Conservation (phyloP, 2,797 vertebrate genomes). For the Gobio occitaniae region DNA sequence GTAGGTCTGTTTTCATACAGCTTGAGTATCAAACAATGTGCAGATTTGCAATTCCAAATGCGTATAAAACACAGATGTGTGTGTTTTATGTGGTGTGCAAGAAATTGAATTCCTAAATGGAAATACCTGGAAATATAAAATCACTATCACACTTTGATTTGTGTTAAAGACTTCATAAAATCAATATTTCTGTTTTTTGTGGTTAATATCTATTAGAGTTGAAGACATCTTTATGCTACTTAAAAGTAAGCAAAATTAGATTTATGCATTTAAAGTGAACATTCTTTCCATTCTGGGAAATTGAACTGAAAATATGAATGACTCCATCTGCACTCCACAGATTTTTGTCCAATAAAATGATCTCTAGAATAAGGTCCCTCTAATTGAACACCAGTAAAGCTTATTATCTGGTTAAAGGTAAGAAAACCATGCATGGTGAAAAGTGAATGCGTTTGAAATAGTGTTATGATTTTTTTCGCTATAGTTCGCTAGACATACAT, state of each 20-base stretch:
- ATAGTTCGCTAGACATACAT: no score
- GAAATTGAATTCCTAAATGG: neutral
- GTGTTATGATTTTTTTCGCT: no score
- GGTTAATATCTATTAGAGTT: neutral
- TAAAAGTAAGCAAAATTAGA: neutral
- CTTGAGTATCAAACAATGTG: slow-evolving; percentile 33
- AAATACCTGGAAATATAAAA: no score
- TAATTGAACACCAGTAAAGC: neutral
- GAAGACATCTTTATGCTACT: neutral
- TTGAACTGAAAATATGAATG: neutral
- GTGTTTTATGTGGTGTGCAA: neutral
- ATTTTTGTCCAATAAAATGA: neutral
- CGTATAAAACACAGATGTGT: slow-evolving; percentile 22
- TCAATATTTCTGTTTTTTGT: neutral
- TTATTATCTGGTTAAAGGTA: no score
- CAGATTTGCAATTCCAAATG: slow-evolving; percentile 23
- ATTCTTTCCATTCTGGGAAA: neutral
- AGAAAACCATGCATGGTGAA: no score
- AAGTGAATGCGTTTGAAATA: no score
- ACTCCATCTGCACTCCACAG: neutral
- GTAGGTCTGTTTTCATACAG: slow-evolving; percentile 14
- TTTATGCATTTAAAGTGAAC: neutral
- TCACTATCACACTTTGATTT: no score
- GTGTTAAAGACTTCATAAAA: neutral
- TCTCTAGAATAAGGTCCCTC: no score